Base-by-base conservation (phyloP, 2,888 invertebrate species). In the Brenthis ino region DNA sequence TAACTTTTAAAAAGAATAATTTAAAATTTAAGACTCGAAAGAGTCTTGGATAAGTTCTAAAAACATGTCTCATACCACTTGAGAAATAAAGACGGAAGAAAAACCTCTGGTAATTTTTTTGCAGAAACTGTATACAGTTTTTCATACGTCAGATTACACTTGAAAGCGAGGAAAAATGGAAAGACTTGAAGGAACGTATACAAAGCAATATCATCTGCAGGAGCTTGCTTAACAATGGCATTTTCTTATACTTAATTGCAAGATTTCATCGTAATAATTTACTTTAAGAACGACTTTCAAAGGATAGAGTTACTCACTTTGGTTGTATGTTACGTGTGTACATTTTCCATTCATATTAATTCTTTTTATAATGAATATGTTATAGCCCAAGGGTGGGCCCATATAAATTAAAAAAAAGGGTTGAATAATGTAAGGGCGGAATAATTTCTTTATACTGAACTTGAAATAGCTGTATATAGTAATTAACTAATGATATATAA, bases 121-220 rank as follows among this genome's bases (percentile, higher is more conserved):
- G 53, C 53, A 65, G 12, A 67, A 66, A 64, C 37, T 65, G 57
- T 67, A 72, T 58, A 54, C 37, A 55, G 51, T 68, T 71, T 65
- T 65, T 67, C 51, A 64, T 69, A 69, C 24, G 64, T 53, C 53
- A 57, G 56, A 65, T 63, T 63, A 72, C 48, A 60, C 51, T 69
- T 61, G 64, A 69, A 71, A 66, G 57, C 54, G 54, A 47, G 53
- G 51, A 67, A 65, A 61, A 64, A 65, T 58, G 64, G 63, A 55
- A 66, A 65, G 47, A 50, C 65, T 65, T 63, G 28, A 53, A 53
- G 51, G 47, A 65, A 55, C 4, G 67, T 60, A 65, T 69, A 61
- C 64, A 67, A 65, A 69, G 63, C 63, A 67, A 70, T 64, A 55
- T 65, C 64, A 70, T 65, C 63, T 51, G 16, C 51, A 65, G 43